phyloP scores from a whole-genome alignment of 2,113 vertebrate species.

The Coregonus clupeaformis region DNA sequence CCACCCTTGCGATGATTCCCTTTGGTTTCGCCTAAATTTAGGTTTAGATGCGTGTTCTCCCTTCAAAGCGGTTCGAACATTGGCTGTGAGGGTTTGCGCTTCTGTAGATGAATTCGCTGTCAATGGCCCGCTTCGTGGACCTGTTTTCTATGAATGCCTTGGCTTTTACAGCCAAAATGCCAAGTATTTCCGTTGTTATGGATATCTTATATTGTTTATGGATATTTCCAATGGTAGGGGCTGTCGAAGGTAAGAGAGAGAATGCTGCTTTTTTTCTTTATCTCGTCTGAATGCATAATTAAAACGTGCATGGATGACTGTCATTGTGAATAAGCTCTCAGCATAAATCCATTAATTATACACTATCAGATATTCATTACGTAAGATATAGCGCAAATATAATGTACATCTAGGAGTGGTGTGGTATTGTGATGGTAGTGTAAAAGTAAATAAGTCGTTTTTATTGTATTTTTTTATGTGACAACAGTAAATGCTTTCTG shows the following conservation, averaged over 20 bases:
- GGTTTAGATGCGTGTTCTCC: slow-evolving; percentile 38
- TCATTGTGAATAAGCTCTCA: not conserved
- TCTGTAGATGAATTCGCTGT: slow-evolving; percentile 43
- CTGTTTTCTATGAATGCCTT: slow-evolving; percentile 52
- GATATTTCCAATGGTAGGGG: slow-evolving; percentile 65
- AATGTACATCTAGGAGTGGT: not conserved
- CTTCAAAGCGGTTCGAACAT: slow-evolving; percentile 26
- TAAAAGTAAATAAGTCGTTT: too few species aligned
- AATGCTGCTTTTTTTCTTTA: not conserved
- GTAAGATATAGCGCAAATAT: not conserved
- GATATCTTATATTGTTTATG: slow-evolving; percentile 63
- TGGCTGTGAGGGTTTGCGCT: slow-evolving; percentile 30
- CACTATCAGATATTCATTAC: not conserved
- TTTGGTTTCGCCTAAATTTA: slow-evolving; percentile 66
- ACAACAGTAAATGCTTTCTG: not conserved
- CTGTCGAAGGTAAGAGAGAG: slow-evolving; percentile 73
- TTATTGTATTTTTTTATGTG: too few species aligned
- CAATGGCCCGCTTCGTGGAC: slow-evolving; percentile 55
- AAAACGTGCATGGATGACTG: slow-evolving; percentile 10
- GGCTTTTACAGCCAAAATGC: slow-evolving; percentile 39
- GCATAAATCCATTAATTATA: slow-evolving; percentile 1
- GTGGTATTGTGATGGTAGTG: not conserved
- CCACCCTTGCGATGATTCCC: slow-evolving; percentile 19
- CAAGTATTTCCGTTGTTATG: slow-evolving; percentile 53
- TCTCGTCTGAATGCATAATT: slow-evolving; percentile 14